Evolutionary conservation across 2,797 vertebrate species (phyloP), one percentile per base, ranked within the genome.

Genomic region (Amniataba percoides): DNA sequence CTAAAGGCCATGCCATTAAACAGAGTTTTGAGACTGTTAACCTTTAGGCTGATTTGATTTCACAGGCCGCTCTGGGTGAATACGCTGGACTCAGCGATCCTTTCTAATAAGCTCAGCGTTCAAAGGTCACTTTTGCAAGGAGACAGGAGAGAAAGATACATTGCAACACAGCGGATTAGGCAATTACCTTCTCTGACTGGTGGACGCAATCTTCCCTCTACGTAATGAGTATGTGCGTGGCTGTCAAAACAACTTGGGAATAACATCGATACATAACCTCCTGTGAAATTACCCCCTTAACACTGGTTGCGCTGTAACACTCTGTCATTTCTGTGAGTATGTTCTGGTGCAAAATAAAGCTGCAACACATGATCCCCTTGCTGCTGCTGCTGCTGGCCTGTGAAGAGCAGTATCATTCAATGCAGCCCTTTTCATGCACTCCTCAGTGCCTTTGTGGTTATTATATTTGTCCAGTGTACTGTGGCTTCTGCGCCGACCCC

Each of bases 401-500:
- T 87, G 86, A 90, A 91, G 91, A 89, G 89, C 84, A 65, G 79
- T 73, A 89, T 90, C 86, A 89, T 87, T 95, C 90, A 92, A 83
- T 88, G 80, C 83, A 86, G 66, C 80, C 83, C 88, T 83, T 94
- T 94, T 94, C 84, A 93, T 90, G 86, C 83, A 80, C 87, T 90
- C 81, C 77, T 87, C 74, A 48, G 82, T 91, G 92, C 89, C 75
- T 93, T 85, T 88, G 84, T 86, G 87, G 80, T 92, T 94, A 94
- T 95, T 95, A 93, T 95, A 92, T 95, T 95, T 95, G 92, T 93
- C 93, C 94, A 95, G 92, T 93, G 93, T 93, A 93, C 92, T 95
- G 93, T 95, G 92, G 91, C 87, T 92, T 94, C 84, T 89, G 83
- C 85, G 78, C 82, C 77, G 84, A 89, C 90, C 86, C 90, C 91